Base-by-base conservation (phyloP, 2,888 invertebrate species). In the Girardia tigrina region DNA sequence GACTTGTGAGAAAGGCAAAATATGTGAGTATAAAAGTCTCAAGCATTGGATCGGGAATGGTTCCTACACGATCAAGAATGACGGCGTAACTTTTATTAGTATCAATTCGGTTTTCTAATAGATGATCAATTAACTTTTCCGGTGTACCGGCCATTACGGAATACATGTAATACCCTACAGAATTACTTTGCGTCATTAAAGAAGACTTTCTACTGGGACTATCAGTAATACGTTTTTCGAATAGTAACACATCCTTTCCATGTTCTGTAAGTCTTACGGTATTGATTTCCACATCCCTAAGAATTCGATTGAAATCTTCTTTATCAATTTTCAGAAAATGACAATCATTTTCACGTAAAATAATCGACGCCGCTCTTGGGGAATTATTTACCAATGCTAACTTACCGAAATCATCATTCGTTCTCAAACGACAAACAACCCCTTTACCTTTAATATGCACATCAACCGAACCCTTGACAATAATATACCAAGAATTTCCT, bases 391-490 rank as follows among this genome's bases (percentile, higher is more conserved):
- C 90, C 79, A 91, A 86, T 70, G 90, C 90, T 80, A 91, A 86
- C 86, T 91, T 91, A 74, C 91, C 91, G 84, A 91, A 91, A 85
- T 91, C 91, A 84, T 91, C 91, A 77, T 90, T 90, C 84, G 90
- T 90, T 82, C 89, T 89, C 42, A 91, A 86, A 70, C 89, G 89
- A 79, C 90, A 90, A 36, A 91, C 90, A 16, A 89, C 88, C 72
- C 91, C 91, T 82, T 91, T 91, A 78, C 90, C 90, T 82, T 90
- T 89, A 79, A 91, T 90, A 79, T 89, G 89, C 76, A 91, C 91
- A 83, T 90, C 90, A 70, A 91, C 91, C 4, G 90, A 90, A 70
- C 91, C 91, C 81, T 89, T 88, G 75, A 91, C 87, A 79, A 91
- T 88, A 78, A 91, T 90, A 84, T 90, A 91, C 91, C 91, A 91